These are phyloP conservation scores for Argyrosomus regius DNA, from an alignment of 2,797 vertebrate genomes.

Conservation along the genomic window DNA sequence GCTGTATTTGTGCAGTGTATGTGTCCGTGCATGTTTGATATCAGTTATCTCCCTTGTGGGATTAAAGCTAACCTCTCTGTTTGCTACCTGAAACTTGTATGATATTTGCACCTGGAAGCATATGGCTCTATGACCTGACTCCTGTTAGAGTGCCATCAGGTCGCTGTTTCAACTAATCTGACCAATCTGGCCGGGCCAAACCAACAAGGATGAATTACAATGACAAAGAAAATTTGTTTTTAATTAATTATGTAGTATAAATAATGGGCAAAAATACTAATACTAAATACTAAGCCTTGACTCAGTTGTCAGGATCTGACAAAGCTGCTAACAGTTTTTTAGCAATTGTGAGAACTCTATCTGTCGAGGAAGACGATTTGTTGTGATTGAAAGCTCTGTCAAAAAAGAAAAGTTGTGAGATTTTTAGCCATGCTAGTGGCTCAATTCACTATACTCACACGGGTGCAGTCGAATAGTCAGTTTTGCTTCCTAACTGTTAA, in stretches of 20 bases:
- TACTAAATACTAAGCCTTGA: too few species aligned
- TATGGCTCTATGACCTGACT: slow-evolving; percentile 46
- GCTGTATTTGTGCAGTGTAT: neutral
- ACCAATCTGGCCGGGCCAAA: slow-evolving; percentile 18
- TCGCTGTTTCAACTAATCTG: slow-evolving; percentile 47
- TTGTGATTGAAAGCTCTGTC: neutral
- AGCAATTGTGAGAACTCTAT: too few species aligned
- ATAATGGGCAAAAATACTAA: too few species aligned
- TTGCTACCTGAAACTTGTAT: slow-evolving; percentile 59
- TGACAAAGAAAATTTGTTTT: too few species aligned
- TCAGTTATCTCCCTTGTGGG: slow-evolving; percentile 20
- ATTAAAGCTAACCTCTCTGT: slow-evolving; percentile 20
- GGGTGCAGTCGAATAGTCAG: too few species aligned
- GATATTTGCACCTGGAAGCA: slow-evolving; percentile 57
- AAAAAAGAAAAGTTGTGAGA: neutral
- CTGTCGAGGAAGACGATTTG: neutral
- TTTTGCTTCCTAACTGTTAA: too few species aligned
- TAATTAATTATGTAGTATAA: too few species aligned
- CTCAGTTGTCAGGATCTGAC: neutral
- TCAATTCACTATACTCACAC: too few species aligned
- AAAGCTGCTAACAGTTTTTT: neutral
- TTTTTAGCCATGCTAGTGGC: too few species aligned
- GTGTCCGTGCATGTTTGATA: neutral
- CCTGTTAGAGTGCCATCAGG: slow-evolving; percentile 15
- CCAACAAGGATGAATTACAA: neutral